phyloP scores from a whole-genome alignment of 92 coral and sea anemone genomes.

The Blastomussa wellsi region DNA sequence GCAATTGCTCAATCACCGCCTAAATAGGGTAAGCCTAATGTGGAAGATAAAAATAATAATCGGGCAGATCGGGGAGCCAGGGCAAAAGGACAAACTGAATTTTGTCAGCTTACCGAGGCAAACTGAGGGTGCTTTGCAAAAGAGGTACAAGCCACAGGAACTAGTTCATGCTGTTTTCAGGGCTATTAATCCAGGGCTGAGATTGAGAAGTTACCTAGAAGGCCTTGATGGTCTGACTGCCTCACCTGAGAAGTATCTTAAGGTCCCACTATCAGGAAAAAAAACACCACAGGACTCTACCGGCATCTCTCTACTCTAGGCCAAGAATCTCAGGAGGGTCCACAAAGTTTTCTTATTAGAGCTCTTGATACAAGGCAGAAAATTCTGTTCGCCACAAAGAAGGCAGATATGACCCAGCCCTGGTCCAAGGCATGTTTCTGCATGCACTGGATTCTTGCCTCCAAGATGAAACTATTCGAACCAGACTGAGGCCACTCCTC shows the following conservation, averaged over 20 bases:
- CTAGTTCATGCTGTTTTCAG: conserved; percentile 36
- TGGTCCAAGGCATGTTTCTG: conserved; percentile 51
- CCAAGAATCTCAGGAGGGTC: conserved; percentile 46
- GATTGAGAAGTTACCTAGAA: conserved; percentile 49
- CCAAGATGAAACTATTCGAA: conserved; percentile 44
- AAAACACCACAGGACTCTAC: conserved; percentile 46
- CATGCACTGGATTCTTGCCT: conserved; percentile 60
- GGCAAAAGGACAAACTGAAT: conserved; percentile 38
- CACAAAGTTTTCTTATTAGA: conserved; percentile 53
- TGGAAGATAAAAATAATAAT: too few relatives aligned
- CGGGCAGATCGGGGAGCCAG: conserved; percentile 35
- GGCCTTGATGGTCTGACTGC: conserved; percentile 23
- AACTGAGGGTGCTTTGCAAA: conserved; percentile 38
- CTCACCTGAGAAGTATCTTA: conserved; percentile 27
- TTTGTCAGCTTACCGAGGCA: conserved; percentile 58
- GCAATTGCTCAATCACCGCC: not conserved
- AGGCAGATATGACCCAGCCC: conserved; percentile 29
- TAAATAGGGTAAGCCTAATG: not conserved
- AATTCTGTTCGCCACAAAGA: not conserved
- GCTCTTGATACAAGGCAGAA: conserved; percentile 31
- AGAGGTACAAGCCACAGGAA: conserved; percentile 35
- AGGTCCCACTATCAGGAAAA: conserved; percentile 54
- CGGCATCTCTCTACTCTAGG: conserved; percentile 32
- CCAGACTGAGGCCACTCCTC: conserved; percentile 49
- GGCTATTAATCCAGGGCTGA: conserved; percentile 45